Evolutionary conservation across 1,140 invertebrate species (phyloP).

Genomic region (Stegodyphus dumicola): DNA sequence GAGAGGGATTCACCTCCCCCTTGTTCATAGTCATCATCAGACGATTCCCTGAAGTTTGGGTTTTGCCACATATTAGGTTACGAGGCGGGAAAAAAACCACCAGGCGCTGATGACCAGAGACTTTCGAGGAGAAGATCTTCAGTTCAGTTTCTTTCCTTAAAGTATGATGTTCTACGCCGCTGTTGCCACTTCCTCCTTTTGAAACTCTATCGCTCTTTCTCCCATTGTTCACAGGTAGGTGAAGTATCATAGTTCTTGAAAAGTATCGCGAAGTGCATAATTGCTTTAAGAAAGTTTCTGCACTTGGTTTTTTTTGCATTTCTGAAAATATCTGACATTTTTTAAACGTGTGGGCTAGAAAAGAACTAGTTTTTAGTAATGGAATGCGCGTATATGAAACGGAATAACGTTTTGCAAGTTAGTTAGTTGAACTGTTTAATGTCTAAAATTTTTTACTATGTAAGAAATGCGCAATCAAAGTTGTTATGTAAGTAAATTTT

Average conservation of each 20-base stretch:
- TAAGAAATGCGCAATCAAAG: too few species aligned
- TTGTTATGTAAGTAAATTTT: too few species aligned
- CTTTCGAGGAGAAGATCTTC: conserved; percentile 2
- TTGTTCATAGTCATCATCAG: too few species aligned
- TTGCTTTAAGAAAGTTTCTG: conserved; percentile 21
- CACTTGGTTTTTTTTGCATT: too few species aligned
- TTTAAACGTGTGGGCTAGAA: too few species aligned
- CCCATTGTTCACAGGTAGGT: conserved; percentile 57
- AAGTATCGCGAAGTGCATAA: conserved; percentile 42
- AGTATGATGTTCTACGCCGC: conserved; percentile 45
- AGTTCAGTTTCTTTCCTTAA: conserved; percentile 12
- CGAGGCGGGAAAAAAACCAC: conserved; percentile 6
- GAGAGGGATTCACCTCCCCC: too few species aligned
- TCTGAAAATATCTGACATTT: too few species aligned
- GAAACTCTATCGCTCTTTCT: conserved; percentile 52
- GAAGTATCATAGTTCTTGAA: conserved; percentile 18
- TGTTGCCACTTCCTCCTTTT: conserved; percentile 40
- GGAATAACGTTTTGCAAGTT: too few species aligned
- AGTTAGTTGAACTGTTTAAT: too few species aligned
- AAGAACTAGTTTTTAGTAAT: too few species aligned
- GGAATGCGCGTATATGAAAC: too few species aligned
- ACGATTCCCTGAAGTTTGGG: not conserved
- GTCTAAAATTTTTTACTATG: too few species aligned
- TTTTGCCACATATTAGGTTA: not conserved
- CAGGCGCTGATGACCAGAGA: conserved; percentile 2